Base-by-base conservation (phyloP, 1,140 invertebrate genomes). In the Drosophila ohnishii region DNA sequence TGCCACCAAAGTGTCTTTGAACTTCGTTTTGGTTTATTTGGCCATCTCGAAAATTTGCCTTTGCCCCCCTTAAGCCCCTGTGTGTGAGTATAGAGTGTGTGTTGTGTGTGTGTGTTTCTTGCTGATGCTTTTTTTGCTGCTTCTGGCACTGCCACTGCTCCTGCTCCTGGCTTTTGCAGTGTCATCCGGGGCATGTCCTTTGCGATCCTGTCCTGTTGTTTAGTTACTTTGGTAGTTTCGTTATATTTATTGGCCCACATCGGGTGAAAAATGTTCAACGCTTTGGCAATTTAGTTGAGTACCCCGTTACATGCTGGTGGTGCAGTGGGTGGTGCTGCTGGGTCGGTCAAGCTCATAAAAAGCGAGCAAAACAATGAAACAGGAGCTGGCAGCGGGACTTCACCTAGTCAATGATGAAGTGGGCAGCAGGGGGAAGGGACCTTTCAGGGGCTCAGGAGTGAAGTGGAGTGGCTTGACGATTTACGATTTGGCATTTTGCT, bases 221-320 rank as follows among this genome's bases (percentile, higher is more conserved):
- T 88, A 88, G 84, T 88, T 88, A 88, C 84, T 88, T 88, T 88
- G 84, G 84, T 88, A 88, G 84, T 88, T 88, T 88, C 83, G 82
- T 90, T 87, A 90, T 90, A 90, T 90, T 90, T 90, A 90, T 90
- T 90, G 89, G 89, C 89, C 80, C 79, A 90, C 86, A 90, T 89
- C 80, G 76, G 76, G 89, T 90, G 88, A 90, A 90, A 90, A 90
- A 90, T 90, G 83, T 90, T 87, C 78, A 90, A 81, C 87, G 87
- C 84, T 88, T 88, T 88, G 84, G 84, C 84, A 88, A 88, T 88
- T 88, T 88, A 88, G 84, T 88, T 88, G 84, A 88, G 84, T 88
- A 88, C 84, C 67, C 67, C 77, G 77, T 88, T 88, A 88, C 88
- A 84, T 84, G 80, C 84, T 83, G 84, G 77, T 67, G 72, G 53